Percentiles rank a stretch among this genome's conserved stretches.
These are phyloP conservation scores for Isoperla grammatica DNA, from an alignment of 2,888 invertebrate species.

Conservation along the genomic window DNA sequence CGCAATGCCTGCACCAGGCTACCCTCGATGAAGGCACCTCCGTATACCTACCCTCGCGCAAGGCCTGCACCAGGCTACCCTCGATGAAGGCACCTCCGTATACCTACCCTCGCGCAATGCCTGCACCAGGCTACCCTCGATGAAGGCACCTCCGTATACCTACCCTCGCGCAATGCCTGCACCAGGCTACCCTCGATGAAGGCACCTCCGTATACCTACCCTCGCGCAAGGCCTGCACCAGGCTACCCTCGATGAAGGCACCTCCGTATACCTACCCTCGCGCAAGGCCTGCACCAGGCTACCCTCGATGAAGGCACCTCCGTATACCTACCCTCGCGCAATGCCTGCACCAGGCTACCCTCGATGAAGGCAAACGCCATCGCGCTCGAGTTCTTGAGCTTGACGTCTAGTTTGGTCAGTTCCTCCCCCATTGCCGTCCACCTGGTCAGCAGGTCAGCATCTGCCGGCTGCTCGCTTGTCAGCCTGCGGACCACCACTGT, in stretches of 20 bases:
- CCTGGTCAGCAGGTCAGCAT: neutral
- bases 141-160: no score
- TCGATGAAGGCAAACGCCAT: constrained; percentile 88
- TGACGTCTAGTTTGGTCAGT: constrained; percentile 50
- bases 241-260: constrained; percentile 89
- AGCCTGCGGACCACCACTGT: constrained; percentile 58
- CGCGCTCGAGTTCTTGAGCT: constrained; percentile 64
- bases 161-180: no score
- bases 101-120: no score
- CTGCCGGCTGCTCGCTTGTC: constrained; percentile 21
- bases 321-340: constrained; percentile 55
- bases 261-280: constrained; percentile 51
- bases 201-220: constrained; percentile 39
- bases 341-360: constrained; percentile 87
- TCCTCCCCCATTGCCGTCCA: neutral
- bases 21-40: no score
- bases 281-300: constrained; percentile 86
- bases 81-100: no score
- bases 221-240: constrained; percentile 83
- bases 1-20: no score
- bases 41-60: no score
- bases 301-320: constrained; percentile 73
- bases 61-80: no score
- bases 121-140: no score
- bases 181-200: no score